Base-by-base conservation (phyloP, 2,888 invertebrate genomes). In the Chironomus tentans region DNA sequence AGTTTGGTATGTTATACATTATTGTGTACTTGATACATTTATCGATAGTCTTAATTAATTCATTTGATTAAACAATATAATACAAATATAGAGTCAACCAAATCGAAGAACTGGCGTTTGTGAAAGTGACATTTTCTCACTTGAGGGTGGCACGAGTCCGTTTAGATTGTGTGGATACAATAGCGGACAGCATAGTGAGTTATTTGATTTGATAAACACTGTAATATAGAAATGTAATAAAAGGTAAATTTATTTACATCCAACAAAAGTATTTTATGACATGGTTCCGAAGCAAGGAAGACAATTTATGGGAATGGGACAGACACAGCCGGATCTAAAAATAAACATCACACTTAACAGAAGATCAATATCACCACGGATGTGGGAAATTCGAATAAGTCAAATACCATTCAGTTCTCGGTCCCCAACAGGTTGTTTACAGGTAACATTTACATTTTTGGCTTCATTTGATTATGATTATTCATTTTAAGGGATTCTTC, bases 101-200 rank as follows among this genome's bases (percentile, higher is more conserved):
- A 93, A 94, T 81, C 85, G 93, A 75, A 86, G 84, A 38, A 93
- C 91, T 0, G 94, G 94, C 0, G 87, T 90, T 50, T 94, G 94
- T 79, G 91, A 93, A 78, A 90, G 91, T 68, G 94, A 94, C 80
- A 85, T 88, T 6, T 90, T 91, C 82, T 82, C 86, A 2, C 81
- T 92, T 77, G 82, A 82, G 18, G 89, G 88, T 0, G 89, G 88
- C 4, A 84, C 85, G 0, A 81, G 82, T 2, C 86, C 87, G 75
- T 86, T 93, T 78, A 87, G 86, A 13, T 79, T 94, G 10, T 94
- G 94, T 81, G 94, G 94, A 0, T 89, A 92, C 81, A 94, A 94
- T 81, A 92, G 91, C 80, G 93, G 92, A 13, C 94, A 94, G 79
- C 94, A 94, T 79, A 86, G 94, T 93, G 83, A 87, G 88, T 85